phyloP scores from a whole-genome alignment of 2,888 invertebrate species.

The Drosophila kanekoi region DNA sequence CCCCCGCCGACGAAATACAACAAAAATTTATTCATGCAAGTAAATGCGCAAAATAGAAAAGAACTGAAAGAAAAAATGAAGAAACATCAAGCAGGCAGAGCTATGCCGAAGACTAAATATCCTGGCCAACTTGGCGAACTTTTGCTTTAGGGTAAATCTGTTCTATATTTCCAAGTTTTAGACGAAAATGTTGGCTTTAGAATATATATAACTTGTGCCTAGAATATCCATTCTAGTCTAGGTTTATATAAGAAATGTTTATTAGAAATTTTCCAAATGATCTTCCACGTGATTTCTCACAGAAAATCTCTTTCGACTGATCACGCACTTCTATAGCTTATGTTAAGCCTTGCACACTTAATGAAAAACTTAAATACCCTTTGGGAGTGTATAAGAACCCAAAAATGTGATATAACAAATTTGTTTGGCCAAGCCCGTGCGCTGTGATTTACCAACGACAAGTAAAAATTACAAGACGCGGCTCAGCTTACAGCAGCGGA shows the following conservation, averaged over 20 bases:
- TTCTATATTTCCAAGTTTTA: too few species aligned
- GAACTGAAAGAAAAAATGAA: conserved; percentile 20
- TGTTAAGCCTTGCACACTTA: too few species aligned
- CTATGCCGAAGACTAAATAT: conserved; percentile 2
- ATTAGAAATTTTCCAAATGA: too few species aligned
- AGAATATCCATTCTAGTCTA: too few species aligned
- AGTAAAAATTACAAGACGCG: conserved; percentile 55
- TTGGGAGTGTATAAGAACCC: neutral
- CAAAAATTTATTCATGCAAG: conserved; percentile 77
- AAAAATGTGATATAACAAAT: conserved; percentile 42
- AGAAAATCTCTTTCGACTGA: too few species aligned
- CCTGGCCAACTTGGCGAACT: neutral
- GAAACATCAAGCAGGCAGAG: conserved; percentile 3
- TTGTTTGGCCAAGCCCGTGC: conserved; percentile 48
- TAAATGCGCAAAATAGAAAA: conserved; percentile 59
- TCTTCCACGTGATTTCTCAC: too few species aligned
- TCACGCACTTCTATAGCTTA: too few species aligned
- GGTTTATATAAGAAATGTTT: too few species aligned
- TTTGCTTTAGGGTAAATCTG: too few species aligned
- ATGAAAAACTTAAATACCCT: neutral
- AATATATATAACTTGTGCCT: too few species aligned
- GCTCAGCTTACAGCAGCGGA: conserved; percentile 52
- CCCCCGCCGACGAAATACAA: neutral
- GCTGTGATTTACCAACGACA: conserved; percentile 70
- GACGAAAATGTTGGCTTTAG: too few species aligned